phyloP scores from a whole-genome alignment of 2,888 invertebrate genomes.

The Hirudinaria manillensis region DNA sequence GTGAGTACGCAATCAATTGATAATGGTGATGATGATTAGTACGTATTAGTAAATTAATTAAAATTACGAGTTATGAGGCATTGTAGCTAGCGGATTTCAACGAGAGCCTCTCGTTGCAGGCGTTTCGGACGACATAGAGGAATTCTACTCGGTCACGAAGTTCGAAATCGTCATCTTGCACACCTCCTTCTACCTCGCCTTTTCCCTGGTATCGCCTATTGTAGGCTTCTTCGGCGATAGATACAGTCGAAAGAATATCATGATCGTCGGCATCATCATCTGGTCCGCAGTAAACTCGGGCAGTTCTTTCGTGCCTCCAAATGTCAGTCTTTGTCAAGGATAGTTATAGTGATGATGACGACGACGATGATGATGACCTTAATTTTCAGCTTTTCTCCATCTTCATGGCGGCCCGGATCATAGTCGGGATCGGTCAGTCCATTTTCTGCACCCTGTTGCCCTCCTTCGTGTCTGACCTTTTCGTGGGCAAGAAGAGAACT shows the following conservation, averaged over 20 bases:
- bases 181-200: conserved; percentile 89
- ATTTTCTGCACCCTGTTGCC: conserved; percentile 98
- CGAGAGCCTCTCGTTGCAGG: conserved; percentile 35
- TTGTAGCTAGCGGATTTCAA: too few species aligned
- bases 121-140: conserved; percentile 38
- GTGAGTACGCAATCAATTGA: too few species aligned
- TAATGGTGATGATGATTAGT: too few species aligned
- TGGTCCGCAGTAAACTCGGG: conserved; percentile 88
- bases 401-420: conserved; percentile 78
- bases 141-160: conserved; percentile 38
- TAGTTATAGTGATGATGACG: conserved; percentile 10
- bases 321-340: conserved; percentile 24
- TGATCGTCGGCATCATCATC: conserved; percentile 82
- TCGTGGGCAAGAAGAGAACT: conserved; percentile 73
- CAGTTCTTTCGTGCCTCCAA: conserved; percentile 67
- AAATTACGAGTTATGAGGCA: too few species aligned
- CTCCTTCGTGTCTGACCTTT: conserved; percentile 93
- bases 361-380: not conserved
- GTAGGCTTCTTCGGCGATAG: conserved; percentile 97
- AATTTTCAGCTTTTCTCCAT: conserved; percentile 64
- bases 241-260: conserved; percentile 79
- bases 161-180: conserved; percentile 79
- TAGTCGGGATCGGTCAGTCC: conserved; percentile 96
- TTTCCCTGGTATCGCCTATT: conserved; percentile 93
- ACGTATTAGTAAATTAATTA: too few species aligned